These are phyloP conservation scores for Apamea monoglypha DNA, from an alignment of 2,888 invertebrate species.

Conservation along the genomic window DNA sequence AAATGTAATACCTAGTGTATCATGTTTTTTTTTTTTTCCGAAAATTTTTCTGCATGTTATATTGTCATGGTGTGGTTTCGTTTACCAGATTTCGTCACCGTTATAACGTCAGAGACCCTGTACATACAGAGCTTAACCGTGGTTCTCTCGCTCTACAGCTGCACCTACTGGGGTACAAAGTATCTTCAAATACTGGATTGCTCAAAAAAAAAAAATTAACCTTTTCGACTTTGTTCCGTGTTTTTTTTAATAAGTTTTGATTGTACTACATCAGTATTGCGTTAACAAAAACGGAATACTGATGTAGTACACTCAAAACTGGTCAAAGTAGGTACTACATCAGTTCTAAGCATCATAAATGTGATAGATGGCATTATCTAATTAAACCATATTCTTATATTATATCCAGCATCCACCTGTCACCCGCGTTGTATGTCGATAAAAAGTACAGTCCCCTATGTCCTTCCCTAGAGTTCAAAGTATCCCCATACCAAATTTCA, in stretches of 20 bases:
- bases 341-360: background rate
- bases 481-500: background rate
- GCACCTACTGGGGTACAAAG: background rate
- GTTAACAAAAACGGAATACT: no score
- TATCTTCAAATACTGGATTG: no score
- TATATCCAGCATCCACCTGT: background rate
- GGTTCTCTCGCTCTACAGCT: background rate
- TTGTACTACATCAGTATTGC: no score
- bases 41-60: background rate
- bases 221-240: background rate
- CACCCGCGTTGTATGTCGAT: background rate
- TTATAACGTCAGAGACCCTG: background rate
- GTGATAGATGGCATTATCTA: background rate
- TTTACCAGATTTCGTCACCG: background rate
- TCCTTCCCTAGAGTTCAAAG: background rate
- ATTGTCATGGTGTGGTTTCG: no score
- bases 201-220: background rate
- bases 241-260: background rate
- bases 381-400: background rate
- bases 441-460: background rate
- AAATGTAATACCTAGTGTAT: conserved; percentile 40
- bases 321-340: no score
- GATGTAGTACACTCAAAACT: no score
- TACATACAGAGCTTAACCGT: background rate
- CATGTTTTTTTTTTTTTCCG: background rate